phyloP scores from a whole-genome alignment of 2,888 invertebrate genomes.

The Reticulitermes lucifugus region DNA sequence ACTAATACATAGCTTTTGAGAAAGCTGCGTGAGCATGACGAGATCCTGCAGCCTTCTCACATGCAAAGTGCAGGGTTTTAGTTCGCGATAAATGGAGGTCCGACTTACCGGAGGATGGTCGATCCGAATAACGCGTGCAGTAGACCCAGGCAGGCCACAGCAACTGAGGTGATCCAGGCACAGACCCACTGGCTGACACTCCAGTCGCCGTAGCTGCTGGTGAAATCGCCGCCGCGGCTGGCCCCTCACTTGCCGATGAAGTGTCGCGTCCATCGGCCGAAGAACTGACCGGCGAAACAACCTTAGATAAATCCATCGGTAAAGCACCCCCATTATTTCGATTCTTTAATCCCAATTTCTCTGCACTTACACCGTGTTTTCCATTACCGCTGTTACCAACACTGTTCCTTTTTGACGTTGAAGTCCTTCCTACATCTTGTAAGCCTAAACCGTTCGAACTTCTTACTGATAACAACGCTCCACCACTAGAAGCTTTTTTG shows the following conservation, averaged over 20 bases:
- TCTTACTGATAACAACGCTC: not conserved
- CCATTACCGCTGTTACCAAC: not conserved
- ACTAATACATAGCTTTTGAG: too few relatives aligned
- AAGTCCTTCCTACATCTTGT: not conserved
- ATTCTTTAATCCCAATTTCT: not conserved
- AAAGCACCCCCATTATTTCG: slow-evolving; percentile 46
- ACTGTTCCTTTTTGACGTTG: not conserved
- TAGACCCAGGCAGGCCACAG: slow-evolving; percentile 71
- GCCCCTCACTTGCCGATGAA: slow-evolving; percentile 11
- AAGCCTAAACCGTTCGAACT: not conserved
- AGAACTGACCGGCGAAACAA: not conserved
- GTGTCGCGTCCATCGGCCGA: slow-evolving; percentile 22
- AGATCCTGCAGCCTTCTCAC: too few relatives aligned
- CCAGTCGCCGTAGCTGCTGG: not conserved
- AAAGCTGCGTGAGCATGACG: too few relatives aligned
- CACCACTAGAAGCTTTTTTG: slow-evolving; percentile 29
- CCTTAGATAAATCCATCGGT: slow-evolving; percentile 54
- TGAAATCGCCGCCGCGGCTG: not conserved
- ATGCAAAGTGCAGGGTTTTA: too few relatives aligned
- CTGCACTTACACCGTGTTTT: not conserved
- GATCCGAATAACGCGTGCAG: slow-evolving; percentile 70
- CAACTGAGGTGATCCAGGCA: slow-evolving; percentile 45
- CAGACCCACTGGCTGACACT: slow-evolving; percentile 18
- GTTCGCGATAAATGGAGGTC: too few relatives aligned
- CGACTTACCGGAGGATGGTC: slow-evolving; percentile 67